These are phyloP conservation scores for Omphaloscelis lunosa DNA, from an alignment of 2,888 invertebrate genomes.

Conservation along the genomic window DNA sequence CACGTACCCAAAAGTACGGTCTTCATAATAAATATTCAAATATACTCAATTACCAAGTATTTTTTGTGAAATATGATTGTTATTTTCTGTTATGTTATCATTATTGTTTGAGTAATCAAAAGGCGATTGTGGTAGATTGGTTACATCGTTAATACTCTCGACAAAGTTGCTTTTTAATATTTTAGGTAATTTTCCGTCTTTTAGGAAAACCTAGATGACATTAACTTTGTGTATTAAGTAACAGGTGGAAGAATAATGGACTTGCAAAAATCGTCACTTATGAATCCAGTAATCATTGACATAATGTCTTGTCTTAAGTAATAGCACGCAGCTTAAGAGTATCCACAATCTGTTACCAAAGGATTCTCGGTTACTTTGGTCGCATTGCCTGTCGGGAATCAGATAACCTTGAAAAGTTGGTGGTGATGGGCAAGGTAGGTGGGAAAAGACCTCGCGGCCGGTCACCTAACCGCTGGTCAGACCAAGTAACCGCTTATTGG, in stretches of 20 bases:
- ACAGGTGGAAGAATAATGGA: background rate
- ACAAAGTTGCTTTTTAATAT: conserved; percentile 28
- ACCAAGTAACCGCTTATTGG: too few species aligned
- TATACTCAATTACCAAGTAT: background rate
- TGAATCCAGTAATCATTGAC: background rate
- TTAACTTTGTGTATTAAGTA: conserved; percentile 23
- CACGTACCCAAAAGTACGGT: background rate
- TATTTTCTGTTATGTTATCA: conserved; percentile 7
- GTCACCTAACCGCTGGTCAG: too few species aligned
- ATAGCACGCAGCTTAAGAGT: too few species aligned
- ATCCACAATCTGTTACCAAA: too few species aligned
- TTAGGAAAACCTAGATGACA: conserved; percentile 8
- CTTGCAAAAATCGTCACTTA: background rate
- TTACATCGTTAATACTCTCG: conserved; percentile 9
- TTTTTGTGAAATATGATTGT: conserved; percentile 9
- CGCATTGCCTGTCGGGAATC: too few species aligned
- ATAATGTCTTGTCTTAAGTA: background rate
- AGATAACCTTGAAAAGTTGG: too few species aligned
- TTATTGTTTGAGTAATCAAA: conserved; percentile 43
- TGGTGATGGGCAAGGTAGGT: too few species aligned
- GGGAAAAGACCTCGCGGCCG: too few species aligned
- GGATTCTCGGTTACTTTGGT: too few species aligned
- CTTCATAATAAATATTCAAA: background rate
- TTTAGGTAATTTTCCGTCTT: conserved; percentile 26
- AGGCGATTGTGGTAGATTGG: conserved; percentile 22